Base-by-base conservation (phyloP, 2,797 vertebrate species). In the Ctenosaura bakeri region DNA sequence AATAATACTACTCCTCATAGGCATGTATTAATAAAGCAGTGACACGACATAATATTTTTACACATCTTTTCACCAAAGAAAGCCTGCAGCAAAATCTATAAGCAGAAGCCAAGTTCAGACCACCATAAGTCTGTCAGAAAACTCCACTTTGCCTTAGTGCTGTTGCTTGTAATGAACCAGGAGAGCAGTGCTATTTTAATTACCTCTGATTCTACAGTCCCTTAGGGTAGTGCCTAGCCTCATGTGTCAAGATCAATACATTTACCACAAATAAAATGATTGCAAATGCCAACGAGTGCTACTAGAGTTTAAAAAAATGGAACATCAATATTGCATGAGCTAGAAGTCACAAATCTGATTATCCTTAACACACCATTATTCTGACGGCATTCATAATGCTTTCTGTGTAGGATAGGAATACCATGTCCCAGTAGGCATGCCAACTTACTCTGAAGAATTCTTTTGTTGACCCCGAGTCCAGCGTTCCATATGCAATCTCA, bases 381-480 rank as follows among this genome's bases (percentile, higher is more conserved):
- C 94, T 22, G 7, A 42, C 71, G 90, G 52, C 88, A 82, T 90
- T 82, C 35, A 35, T 38, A 94, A 69, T 4, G 54, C 86, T 79
- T 93, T n/a, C 46, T 22, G 6, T 84, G n/a, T 77, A 90, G 52
- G 73, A 54, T 64, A 89, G 35, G 24, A 10, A 91, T 4, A 90
- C 64, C 6, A 83, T 87, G 82, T 89, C 42, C 84, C 80, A 92
- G 1, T 6, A 79, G 80, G 81, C 0, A 32, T 1, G 62, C 26
- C 92, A 93, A 98, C 98, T 97, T 98, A 99, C 99, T 98, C 98
- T 98, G 97, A 99, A 99, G 97, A 99, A 99, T 97, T 99, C 99
- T 96, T 99, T 99, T 32, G 99, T 99, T 94, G 99, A 99, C 38
- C 99, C 99, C 2, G 99, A 98, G 95, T 99, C 99, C 96, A 99